phyloP scores from a whole-genome alignment of 2,113 vertebrate genomes.

The Onychostoma macrolepis region DNA sequence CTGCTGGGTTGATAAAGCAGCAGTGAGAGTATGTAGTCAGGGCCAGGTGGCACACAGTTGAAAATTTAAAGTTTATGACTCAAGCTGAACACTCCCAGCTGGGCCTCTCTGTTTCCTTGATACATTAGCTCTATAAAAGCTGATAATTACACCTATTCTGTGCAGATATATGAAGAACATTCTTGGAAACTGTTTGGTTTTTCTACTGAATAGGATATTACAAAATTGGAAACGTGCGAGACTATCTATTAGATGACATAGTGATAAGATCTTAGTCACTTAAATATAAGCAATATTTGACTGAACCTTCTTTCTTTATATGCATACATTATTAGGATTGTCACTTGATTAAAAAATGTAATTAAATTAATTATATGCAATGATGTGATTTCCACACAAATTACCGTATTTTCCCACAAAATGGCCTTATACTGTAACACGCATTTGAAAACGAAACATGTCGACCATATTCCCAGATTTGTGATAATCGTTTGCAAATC shows the following conservation, averaged over 20 bases:
- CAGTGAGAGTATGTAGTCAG: neutral
- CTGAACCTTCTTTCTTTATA: neutral
- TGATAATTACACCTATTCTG: slow-evolving; percentile 29
- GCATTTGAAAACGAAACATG: neutral
- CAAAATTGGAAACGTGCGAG: neutral
- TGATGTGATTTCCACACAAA: neutral
- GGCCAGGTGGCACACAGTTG: slow-evolving; percentile 34
- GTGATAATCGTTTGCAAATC: neutral
- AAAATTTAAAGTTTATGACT: slow-evolving; percentile 40
- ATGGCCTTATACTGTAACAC: neutral
- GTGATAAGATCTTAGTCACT: neutral
- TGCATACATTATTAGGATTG: neutral
- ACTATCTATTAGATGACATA: neutral
- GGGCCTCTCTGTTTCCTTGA: neutral
- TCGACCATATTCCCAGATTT: neutral
- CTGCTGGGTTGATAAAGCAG: slow-evolving; percentile 31
- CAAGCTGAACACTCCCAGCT: slow-evolving; percentile 23
- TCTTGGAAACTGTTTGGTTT: neutral
- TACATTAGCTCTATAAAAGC: slow-evolving; percentile 29
- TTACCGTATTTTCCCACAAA: neutral
- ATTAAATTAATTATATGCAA: neutral
- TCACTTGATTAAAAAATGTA: neutral
- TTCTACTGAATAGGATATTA: slow-evolving; percentile 1
- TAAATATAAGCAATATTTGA: neutral
- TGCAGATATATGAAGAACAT: slow-evolving; percentile 6